phyloP scores from a whole-genome alignment of 2,888 invertebrate species.

The Byasa hedistus region DNA sequence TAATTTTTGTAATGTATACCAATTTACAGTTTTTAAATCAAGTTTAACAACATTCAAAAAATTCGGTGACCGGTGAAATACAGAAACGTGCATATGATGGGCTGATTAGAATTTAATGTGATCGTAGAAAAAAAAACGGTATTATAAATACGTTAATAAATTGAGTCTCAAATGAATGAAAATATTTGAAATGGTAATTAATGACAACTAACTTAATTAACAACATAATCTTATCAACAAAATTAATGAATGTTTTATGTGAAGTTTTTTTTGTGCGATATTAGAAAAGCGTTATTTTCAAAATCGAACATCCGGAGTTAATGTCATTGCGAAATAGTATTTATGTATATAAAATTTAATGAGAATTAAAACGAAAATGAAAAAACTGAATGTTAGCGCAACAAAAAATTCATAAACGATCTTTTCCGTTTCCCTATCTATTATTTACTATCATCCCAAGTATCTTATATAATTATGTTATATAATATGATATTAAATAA shows the following conservation, averaged over 20 bases:
- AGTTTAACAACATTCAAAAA: not conserved
- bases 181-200: slow-evolving; percentile 20
- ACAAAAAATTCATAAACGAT: too few relatives aligned
- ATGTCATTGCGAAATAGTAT: not conserved
- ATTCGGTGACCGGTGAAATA: slow-evolving; percentile 33
- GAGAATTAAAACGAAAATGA: too few relatives aligned
- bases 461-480: too few relatives aligned
- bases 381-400: too few relatives aligned
- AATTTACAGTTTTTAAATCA: too few relatives aligned
- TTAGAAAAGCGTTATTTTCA: not conserved
- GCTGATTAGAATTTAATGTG: slow-evolving; percentile 44
- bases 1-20: too few relatives aligned
- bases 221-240: slow-evolving; percentile 7
- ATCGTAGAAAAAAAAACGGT: slow-evolving; percentile 30
- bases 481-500: too few relatives aligned
- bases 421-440: too few relatives aligned
- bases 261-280: not conserved
- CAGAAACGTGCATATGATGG: slow-evolving; percentile 51
- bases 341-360: not conserved
- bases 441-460: too few relatives aligned
- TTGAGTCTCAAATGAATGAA: slow-evolving; percentile 18
- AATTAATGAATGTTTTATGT: slow-evolving; percentile 10
- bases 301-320: not conserved
- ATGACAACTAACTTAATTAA: slow-evolving; percentile 23
- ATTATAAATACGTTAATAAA: slow-evolving; percentile 22